Evolutionary conservation across 1,140 invertebrate species (phyloP).

Genomic region (Diorhabda elongata): DNA sequence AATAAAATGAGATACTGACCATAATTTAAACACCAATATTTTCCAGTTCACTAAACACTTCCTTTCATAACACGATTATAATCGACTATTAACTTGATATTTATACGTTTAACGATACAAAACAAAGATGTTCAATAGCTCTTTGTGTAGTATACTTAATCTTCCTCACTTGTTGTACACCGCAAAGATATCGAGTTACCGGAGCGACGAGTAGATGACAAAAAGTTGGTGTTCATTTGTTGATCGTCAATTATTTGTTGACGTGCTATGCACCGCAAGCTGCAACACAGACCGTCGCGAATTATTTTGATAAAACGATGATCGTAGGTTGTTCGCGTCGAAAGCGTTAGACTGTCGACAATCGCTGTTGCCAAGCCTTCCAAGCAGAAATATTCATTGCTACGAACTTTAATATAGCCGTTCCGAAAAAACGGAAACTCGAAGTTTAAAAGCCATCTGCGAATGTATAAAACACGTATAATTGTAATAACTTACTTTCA

Average conservation of each 20-base stretch:
- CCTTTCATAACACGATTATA: too few species aligned
- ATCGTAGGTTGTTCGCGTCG: background rate
- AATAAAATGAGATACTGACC: background rate
- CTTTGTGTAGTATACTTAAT: too few species aligned
- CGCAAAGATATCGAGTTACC: background rate
- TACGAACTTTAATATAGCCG: too few species aligned
- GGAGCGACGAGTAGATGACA: background rate
- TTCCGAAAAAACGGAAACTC: too few species aligned
- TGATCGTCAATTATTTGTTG: background rate
- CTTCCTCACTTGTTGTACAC: background rate
- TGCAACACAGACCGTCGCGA: background rate
- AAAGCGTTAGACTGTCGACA: background rate
- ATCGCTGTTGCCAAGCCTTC: background rate
- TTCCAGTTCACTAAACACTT: background rate
- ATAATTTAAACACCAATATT: background rate
- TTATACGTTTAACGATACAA: too few species aligned
- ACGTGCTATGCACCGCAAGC: background rate
- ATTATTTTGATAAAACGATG: background rate
- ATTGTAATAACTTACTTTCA: too few species aligned
- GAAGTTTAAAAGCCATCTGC: too few species aligned
- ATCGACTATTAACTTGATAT: too few species aligned
- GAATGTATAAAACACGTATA: too few species aligned
- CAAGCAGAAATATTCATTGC: background rate
- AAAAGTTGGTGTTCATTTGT: background rate
- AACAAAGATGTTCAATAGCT: too few species aligned